phyloP scores from a whole-genome alignment of 2,797 vertebrate genomes.

The Crypturellus tataupa region DNA sequence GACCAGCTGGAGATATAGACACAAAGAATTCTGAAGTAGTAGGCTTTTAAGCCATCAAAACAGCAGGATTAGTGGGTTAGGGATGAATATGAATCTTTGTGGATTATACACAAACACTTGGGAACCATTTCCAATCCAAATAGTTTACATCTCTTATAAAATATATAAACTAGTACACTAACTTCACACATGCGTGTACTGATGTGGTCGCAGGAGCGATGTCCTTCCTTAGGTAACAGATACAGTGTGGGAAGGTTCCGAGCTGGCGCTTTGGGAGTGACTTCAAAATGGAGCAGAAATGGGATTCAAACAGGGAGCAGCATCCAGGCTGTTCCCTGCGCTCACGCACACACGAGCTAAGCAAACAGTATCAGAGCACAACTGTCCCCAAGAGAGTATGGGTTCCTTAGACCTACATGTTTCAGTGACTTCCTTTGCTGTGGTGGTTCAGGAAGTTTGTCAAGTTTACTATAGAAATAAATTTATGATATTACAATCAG shows the following conservation, averaged over 20 bases:
- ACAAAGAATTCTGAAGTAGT: conserved; percentile 41
- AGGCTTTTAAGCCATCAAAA: conserved; percentile 57
- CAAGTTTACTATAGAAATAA: not conserved
- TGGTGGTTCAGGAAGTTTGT: not conserved
- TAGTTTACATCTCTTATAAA: conserved; percentile 50
- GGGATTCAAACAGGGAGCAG: not conserved
- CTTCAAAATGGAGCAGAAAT: conserved; percentile 12
- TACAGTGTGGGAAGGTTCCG: not conserved
- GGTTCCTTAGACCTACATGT: not conserved
- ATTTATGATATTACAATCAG: not conserved
- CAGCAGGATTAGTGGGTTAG: conserved; percentile 47
- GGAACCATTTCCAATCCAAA: conserved; percentile 51
- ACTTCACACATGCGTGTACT: conserved; percentile 17
- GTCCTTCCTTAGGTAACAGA: conserved; percentile 50
- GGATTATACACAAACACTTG: not conserved
- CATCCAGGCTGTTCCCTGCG: not conserved
- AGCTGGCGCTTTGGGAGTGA: not conserved
- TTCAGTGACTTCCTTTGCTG: not conserved
- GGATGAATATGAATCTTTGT: conserved; percentile 40
- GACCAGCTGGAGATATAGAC: conserved; percentile 41
- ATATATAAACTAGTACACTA: conserved; percentile 45
- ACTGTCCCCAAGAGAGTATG: not conserved
- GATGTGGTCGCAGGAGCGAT: conserved; percentile 36
- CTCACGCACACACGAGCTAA: not conserved
- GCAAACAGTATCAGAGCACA: not conserved